Evolutionary conservation across 2,113 vertebrate genomes (phyloP).

Genomic region (Beaufortia kweichowensis): DNA sequence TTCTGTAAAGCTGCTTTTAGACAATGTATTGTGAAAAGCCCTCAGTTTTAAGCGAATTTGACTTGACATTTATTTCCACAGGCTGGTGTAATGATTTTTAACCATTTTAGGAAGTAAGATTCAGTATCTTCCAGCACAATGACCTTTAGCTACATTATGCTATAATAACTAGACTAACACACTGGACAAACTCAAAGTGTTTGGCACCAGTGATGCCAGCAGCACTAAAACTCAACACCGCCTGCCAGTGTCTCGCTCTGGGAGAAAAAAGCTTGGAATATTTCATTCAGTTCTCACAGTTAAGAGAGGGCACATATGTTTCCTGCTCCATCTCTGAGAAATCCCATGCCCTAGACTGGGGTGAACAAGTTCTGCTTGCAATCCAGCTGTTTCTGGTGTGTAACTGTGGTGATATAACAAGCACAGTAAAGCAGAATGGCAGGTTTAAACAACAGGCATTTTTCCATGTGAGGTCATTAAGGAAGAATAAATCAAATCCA

Average conservation of each 20-base stretch:
- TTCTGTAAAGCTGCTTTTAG: no score
- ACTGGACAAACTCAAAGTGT: constrained; percentile 31
- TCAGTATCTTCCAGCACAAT: constrained; percentile 20
- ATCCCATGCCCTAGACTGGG: constrained; percentile 15
- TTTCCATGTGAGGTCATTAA: background rate
- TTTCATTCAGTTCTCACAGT: constrained; percentile 50
- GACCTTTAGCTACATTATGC: constrained; percentile 35
- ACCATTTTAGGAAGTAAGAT: background rate
- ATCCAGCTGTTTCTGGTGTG: constrained; percentile 32
- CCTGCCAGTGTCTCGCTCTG: constrained; percentile 46
- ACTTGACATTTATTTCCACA: background rate
- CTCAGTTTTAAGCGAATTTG: no score
- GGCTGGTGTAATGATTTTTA: background rate
- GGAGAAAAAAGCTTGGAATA: constrained; percentile 53
- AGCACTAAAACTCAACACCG: constrained; percentile 31
- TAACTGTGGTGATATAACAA: constrained; percentile 32
- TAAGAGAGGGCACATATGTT: constrained; percentile 52
- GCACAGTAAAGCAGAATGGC: constrained; percentile 7
- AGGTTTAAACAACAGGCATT: constrained; percentile 16
- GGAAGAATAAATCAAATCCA: background rate
- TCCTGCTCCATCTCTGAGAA: constrained; percentile 36
- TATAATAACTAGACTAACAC: constrained; percentile 30
- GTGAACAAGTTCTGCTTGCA: constrained; percentile 24
- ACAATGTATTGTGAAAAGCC: no score
- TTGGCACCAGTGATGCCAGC: constrained; percentile 35